phyloP scores from a whole-genome alignment of 1,140 invertebrate species.

The Pomacea maculata region DNA sequence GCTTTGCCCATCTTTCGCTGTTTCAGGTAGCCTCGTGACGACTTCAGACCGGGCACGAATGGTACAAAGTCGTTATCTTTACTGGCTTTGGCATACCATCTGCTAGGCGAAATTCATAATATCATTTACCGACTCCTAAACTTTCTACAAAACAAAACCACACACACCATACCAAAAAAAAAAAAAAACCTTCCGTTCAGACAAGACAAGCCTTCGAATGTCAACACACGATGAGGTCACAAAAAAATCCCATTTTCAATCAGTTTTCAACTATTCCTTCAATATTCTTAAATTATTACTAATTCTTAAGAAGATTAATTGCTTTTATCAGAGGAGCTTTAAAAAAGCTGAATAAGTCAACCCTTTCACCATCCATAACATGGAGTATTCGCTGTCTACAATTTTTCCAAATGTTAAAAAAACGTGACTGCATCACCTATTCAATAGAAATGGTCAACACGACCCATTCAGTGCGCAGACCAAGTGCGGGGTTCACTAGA shows the following conservation, averaged over 20 bases:
- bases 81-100: constrained; percentile 40
- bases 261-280: not conserved
- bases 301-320: not conserved
- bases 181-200: not conserved
- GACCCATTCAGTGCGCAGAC: no score
- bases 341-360: no score
- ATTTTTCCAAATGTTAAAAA: no score
- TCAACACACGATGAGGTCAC: not conserved
- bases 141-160: no score
- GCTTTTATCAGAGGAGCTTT: no score
- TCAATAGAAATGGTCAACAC: no score
- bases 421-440: no score
- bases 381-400: no score
- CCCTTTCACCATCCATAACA: no score
- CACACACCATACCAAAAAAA: not conserved
- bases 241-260: not conserved
- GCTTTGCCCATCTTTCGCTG: constrained; percentile 27
- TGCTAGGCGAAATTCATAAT: not conserved
- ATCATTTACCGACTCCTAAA: no score
- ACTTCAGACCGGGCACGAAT: constrained; percentile 36
- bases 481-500: no score
- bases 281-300: not conserved
- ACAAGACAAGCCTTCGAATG: not conserved
- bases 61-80: constrained; percentile 33
- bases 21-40: constrained; percentile 36